These are phyloP conservation scores for Lucifuga dentata DNA, from an alignment of 2,113 vertebrate genomes.

Conservation along the genomic window DNA sequence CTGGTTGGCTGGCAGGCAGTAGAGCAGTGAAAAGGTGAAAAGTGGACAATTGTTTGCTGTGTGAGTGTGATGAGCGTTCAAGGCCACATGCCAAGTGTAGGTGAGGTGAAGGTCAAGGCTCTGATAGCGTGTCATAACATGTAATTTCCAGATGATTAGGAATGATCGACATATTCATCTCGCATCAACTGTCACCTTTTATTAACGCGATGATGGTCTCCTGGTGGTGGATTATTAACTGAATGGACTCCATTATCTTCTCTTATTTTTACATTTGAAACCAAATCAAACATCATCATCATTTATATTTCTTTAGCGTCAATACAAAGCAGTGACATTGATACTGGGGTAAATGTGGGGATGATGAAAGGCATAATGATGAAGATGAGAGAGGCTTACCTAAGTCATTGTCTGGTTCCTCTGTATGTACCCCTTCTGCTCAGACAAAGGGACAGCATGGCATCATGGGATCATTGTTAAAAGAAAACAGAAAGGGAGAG, in stretches of 20 bases:
- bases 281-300: too few relatives aligned
- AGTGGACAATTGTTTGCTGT: slow-evolving; percentile 2
- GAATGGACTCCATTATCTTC: background rate
- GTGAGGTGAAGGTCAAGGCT: slow-evolving; percentile 33
- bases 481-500: slow-evolving; percentile 83
- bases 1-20: background rate
- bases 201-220: slow-evolving; percentile 1
- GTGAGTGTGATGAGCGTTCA: background rate
- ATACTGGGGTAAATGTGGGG: background rate
- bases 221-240: background rate
- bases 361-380: too few relatives aligned
- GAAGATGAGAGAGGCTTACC: slow-evolving; percentile 84
- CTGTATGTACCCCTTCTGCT: slow-evolving; percentile 99
- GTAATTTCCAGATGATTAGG: slow-evolving; percentile 28
- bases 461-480: slow-evolving; percentile 75
- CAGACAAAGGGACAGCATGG: slow-evolving; percentile 84
- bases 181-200: slow-evolving; percentile 1
- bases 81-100: background rate
- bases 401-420: slow-evolving; percentile 99
- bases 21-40: background rate
- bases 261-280: background rate
- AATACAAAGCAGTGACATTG: background rate
- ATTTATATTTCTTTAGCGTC: too few relatives aligned
- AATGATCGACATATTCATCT: slow-evolving; percentile 15
- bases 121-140: slow-evolving; percentile 1